phyloP scores from a whole-genome alignment of 2,888 invertebrate species.

The Galerucella pusilla region DNA sequence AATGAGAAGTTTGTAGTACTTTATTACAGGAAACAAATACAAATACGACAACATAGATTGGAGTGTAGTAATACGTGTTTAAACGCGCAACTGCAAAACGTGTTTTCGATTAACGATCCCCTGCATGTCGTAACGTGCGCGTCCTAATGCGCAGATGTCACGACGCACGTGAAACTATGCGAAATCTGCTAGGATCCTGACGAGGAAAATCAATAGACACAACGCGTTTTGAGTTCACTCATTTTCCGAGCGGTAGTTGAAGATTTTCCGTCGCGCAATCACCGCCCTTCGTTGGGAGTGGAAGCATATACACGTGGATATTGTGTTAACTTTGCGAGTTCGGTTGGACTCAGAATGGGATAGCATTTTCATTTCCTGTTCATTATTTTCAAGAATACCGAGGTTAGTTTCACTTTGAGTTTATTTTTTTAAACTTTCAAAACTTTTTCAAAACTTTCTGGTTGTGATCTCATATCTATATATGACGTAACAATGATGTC shows the following conservation, averaged over 20 bases:
- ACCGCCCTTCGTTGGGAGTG: constrained; percentile 34
- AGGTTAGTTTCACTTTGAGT: constrained; percentile 41
- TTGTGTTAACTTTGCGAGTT: constrained; percentile 42
- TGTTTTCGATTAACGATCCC: constrained; percentile 35
- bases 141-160: constrained; percentile 9
- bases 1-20: background rate
- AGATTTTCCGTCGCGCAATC: constrained; percentile 26
- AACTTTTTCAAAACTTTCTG: constrained; percentile 14
- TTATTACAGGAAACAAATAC: background rate
- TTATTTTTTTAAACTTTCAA: constrained; percentile 9
- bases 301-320: constrained; percentile 42
- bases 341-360: constrained; percentile 47
- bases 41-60: constrained; percentile 9
- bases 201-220: constrained; percentile 26
- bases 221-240: constrained; percentile 20
- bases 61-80: constrained; percentile 3
- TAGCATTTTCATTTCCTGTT: constrained; percentile 45
- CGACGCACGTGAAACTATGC: constrained; percentile 27
- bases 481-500: constrained; percentile 12
- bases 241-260: constrained; percentile 22
- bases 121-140: constrained; percentile 31
- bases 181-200: constrained; percentile 27
- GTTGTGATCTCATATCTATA: constrained; percentile 9
- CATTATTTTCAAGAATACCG: constrained; percentile 37
- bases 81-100: constrained; percentile 23